phyloP scores from a whole-genome alignment of 2,113 vertebrate genomes.

The Epinephelus lanceolatus region DNA sequence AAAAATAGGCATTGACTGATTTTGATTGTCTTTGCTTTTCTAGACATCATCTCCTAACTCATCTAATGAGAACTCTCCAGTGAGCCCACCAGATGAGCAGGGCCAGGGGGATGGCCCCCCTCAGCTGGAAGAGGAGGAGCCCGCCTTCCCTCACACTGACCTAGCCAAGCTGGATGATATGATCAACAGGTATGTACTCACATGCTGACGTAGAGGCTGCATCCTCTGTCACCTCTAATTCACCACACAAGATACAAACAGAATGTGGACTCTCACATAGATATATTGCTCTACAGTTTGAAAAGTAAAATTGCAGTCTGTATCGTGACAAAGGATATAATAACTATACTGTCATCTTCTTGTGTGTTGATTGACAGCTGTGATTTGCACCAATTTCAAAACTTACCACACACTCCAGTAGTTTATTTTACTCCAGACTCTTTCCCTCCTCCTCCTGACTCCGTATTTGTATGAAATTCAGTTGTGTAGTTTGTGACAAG shows the following conservation, averaged over 20 bases:
- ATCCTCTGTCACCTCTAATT: not conserved
- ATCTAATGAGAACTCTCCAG: constrained; percentile 99
- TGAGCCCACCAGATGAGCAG: constrained; percentile 96
- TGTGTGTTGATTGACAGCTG: not conserved
- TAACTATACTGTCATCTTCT: not conserved
- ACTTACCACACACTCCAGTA: not conserved
- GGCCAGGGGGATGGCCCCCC: constrained; percentile 92
- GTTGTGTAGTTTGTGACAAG: not conserved
- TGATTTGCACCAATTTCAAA: not conserved
- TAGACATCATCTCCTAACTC: constrained; percentile 98
- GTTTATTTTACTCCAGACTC: too few species aligned
- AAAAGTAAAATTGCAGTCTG: not conserved
- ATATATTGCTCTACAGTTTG: not conserved
- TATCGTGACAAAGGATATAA: not conserved
- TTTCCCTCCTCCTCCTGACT: too few species aligned
- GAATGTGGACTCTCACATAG: too few species aligned
- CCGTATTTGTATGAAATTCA: not conserved
- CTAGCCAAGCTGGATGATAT: constrained; percentile 99
- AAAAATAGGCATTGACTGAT: not conserved
- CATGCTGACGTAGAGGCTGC: not conserved
- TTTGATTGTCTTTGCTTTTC: constrained; percentile 4
- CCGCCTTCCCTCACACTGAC: constrained; percentile 98
- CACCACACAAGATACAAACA: not conserved
- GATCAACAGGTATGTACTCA: constrained; percentile 92
- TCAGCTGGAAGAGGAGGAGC: constrained; percentile 98